Evolutionary conservation across 2,888 invertebrate genomes (phyloP).

Genomic region (Gymnosoma rotundatum): DNA sequence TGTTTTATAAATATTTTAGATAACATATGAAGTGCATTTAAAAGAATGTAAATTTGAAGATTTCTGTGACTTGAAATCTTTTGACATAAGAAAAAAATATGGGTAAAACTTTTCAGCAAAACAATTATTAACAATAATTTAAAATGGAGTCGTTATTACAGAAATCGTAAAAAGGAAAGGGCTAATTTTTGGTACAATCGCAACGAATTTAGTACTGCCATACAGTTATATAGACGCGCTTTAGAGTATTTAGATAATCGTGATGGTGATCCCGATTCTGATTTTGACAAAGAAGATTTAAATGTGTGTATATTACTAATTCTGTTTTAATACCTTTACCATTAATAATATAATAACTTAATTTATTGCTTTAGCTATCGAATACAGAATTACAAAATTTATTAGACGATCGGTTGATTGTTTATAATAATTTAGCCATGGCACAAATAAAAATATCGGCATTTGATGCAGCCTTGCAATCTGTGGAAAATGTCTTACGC

Average conservation of each 20-base stretch:
- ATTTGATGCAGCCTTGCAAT: conserved; percentile 91
- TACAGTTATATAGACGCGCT: conserved; percentile 93
- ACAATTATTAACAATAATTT: not conserved
- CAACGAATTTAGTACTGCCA: conserved; percentile 90
- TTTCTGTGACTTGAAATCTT: conserved; percentile 86
- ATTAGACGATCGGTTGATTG: conserved; percentile 90
- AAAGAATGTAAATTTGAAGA: conserved; percentile 86
- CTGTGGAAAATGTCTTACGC: conserved; percentile 91
- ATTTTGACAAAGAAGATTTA: conserved; percentile 82
- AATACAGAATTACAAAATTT: conserved; percentile 86
- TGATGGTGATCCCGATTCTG: conserved; percentile 86
- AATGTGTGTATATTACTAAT: conserved; percentile 71
- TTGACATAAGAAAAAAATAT: conserved; percentile 87
- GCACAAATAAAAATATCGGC: conserved; percentile 94
- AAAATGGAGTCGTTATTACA: conserved; percentile 74
- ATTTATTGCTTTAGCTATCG: conserved; percentile 78
- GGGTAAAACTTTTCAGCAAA: conserved; percentile 84
- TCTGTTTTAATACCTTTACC: not conserved
- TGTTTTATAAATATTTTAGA: conserved; percentile 75
- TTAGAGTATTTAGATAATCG: conserved; percentile 90
- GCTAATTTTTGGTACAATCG: conserved; percentile 96
- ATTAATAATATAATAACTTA: not conserved
- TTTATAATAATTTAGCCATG: conserved; percentile 95
- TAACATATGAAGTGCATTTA: conserved; percentile 87
- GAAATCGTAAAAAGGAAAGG: conserved; percentile 89